phyloP scores from a whole-genome alignment of 2,888 invertebrate genomes.

The Caenorhabditis panamensis region DNA sequence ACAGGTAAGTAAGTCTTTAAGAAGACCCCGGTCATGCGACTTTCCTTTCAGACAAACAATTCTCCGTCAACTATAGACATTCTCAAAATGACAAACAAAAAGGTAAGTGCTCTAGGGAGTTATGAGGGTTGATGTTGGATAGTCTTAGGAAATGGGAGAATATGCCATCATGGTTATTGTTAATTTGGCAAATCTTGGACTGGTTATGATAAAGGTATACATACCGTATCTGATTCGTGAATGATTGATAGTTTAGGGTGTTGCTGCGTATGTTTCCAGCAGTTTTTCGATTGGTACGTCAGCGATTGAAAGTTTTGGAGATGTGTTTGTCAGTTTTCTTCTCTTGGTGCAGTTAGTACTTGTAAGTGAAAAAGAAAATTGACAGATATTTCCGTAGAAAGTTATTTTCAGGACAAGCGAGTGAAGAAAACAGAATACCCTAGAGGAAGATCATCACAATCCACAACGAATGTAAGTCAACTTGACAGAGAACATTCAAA shows the following conservation, averaged over 20 bases:
- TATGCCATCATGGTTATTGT: constrained; percentile 51
- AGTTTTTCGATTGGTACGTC: constrained; percentile 65
- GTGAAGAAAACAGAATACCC: constrained; percentile 52
- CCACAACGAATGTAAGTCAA: constrained; percentile 53
- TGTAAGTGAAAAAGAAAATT: constrained; percentile 3
- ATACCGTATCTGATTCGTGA: too few species aligned
- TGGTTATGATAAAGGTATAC: constrained; percentile 52
- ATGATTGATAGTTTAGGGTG: constrained; percentile 30
- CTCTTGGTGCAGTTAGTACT: constrained; percentile 41
- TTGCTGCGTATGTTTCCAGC: constrained; percentile 44
- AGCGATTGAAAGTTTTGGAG: constrained; percentile 67
- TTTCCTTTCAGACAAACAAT: constrained; percentile 8
- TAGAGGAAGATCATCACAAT: constrained; percentile 54
- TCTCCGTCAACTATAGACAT: constrained; percentile 26
- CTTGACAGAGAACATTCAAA: background rate
- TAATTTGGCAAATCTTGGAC: constrained; percentile 50
- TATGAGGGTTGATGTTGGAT: background rate
- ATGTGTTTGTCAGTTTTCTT: constrained; percentile 64
- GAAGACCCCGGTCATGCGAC: background rate
- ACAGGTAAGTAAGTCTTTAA: background rate
- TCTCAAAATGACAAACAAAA: constrained; percentile 33
- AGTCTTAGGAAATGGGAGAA: constrained; percentile 27
- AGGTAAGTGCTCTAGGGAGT: constrained; percentile 28
- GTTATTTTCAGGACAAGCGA: constrained; percentile 42
- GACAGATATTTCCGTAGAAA: background rate